phyloP scores from a whole-genome alignment of 2,888 invertebrate genomes.

The Phengaris alcon region DNA sequence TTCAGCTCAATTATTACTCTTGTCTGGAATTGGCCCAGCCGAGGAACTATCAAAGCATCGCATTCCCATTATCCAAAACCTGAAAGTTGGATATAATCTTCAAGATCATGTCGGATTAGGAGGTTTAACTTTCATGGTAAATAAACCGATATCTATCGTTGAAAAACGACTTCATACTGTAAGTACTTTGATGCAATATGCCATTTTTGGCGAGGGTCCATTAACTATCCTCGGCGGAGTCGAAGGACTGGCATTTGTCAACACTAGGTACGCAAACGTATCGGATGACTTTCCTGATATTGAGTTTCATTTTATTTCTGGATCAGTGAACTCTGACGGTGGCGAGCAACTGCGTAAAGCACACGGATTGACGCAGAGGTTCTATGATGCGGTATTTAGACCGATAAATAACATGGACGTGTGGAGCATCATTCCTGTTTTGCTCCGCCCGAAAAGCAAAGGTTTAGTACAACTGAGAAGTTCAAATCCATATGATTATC shows the following conservation, averaged over 20 bases:
- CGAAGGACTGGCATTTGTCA: conserved; percentile 93
- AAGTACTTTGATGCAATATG: conserved; percentile 90
- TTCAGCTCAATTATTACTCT: conserved; percentile 95
- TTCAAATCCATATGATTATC: conserved; percentile 91
- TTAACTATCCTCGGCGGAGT: conserved; percentile 93
- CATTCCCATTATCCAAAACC: conserved; percentile 89
- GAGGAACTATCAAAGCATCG: conserved; percentile 84
- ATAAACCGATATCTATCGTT: conserved; percentile 88
- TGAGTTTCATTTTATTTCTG: conserved; percentile 93
- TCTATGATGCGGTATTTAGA: conserved; percentile 86
- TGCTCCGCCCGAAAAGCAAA: conserved; percentile 89
- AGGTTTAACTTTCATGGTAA: conserved; percentile 89
- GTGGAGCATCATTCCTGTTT: conserved; percentile 91
- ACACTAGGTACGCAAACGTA: conserved; percentile 89
- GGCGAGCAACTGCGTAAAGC: conserved; percentile 89
- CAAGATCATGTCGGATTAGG: conserved; percentile 94
- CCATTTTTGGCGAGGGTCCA: conserved; percentile 89
- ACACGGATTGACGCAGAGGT: conserved; percentile 86
- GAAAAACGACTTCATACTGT: conserved; percentile 88
- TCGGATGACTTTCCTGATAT: conserved; percentile 92
- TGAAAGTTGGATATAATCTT: conserved; percentile 90
- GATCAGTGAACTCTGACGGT: conserved; percentile 91
- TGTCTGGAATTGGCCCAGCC: conserved; percentile 92
- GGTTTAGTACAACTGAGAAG: conserved; percentile 90
- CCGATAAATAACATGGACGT: conserved; percentile 87